Percentiles rank a stretch among this genome's conserved stretches.
Conservation (phyloP, 35 echinoderm and acorn worm genomes). For the Apostichopus californicus region DNA sequence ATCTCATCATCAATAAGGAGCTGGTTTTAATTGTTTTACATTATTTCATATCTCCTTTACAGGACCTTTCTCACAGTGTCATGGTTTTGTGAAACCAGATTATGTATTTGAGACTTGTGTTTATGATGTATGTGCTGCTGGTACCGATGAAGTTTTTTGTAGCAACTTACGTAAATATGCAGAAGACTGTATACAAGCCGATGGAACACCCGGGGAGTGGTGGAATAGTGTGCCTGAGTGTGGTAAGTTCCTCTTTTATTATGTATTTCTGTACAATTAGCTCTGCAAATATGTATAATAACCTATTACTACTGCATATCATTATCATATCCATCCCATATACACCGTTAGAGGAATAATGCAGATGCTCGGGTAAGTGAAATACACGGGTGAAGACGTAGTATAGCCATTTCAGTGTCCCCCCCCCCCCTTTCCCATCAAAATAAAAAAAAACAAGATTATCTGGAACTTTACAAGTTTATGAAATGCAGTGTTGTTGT, state of each 20-base stretch:
- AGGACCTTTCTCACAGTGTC: neutral
- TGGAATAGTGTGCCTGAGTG: neutral
- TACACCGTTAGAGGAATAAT: too few species aligned
- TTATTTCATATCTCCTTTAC: neutral
- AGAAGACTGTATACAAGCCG: neutral
- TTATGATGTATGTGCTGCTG: conserved; percentile 2
- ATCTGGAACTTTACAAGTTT: too few species aligned
- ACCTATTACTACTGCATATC: too few species aligned
- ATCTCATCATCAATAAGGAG: neutral
- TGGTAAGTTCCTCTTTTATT: neutral
- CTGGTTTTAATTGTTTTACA: neutral
- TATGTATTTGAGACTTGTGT: neutral
- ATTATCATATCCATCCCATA: too few species aligned
- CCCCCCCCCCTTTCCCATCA: too few species aligned
- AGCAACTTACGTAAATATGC: neutral
- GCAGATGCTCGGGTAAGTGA: too few species aligned
- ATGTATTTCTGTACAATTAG: too few species aligned
- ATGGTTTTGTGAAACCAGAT: neutral
- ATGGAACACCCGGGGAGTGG: neutral
- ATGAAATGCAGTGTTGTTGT: too few species aligned
- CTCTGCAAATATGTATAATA: too few species aligned
- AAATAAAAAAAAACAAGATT: too few species aligned
- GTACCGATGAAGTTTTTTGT: neutral
- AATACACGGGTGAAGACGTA: too few species aligned
- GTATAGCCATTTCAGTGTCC: too few species aligned